Evolutionary conservation across 2,797 vertebrate genomes (phyloP).

Genomic region (Sternotherus odoratus): DNA sequence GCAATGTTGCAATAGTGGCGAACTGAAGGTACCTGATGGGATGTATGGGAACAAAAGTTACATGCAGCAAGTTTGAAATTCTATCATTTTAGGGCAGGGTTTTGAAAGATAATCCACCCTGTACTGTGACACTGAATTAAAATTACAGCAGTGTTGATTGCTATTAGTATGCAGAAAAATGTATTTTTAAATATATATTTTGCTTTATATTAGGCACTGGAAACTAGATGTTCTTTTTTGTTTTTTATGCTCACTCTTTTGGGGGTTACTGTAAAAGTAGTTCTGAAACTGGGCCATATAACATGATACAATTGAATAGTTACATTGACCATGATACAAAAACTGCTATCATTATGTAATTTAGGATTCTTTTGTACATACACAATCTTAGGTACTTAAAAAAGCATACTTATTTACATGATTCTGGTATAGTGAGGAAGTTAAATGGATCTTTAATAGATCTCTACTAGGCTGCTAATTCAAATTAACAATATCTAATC

Average conservation of each 20-base stretch:
- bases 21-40: background rate
- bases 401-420: conserved; percentile 51
- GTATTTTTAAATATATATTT: no score
- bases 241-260: background rate
- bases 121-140: background rate
- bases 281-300: background rate
- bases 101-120: background rate
- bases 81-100: background rate
- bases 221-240: background rate
- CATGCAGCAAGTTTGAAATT: background rate
- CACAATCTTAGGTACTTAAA: background rate
- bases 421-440: conserved; percentile 52
- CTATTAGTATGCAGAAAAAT: no score
- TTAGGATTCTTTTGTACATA: background rate
- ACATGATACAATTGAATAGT: background rate
- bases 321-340: background rate
- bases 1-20: background rate
- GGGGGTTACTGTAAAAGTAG: background rate
- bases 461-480: conserved; percentile 28
- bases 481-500: conserved; percentile 61
- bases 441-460: conserved; percentile 68
- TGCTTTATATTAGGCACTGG: background rate
- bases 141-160: background rate
- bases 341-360: no score
- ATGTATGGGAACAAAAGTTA: background rate